Conservation (phyloP, 2,797 vertebrate genomes). For the Phataginus tetradactyla region DNA sequence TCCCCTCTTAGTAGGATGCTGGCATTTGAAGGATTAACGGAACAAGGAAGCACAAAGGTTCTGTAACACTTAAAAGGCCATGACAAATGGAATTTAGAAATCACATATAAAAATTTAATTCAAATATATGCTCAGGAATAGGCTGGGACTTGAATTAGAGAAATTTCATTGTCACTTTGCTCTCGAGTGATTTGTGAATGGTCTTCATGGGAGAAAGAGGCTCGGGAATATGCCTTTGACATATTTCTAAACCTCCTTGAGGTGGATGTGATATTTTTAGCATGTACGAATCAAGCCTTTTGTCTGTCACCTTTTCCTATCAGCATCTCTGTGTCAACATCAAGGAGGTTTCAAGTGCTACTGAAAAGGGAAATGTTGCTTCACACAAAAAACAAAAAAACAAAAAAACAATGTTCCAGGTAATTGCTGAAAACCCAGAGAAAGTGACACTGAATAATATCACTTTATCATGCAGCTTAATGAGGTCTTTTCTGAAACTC, state of each 20-base stretch:
- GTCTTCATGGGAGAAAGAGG: background rate
- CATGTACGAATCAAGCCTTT: conserved; percentile 56
- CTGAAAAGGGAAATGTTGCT: conserved; percentile 46
- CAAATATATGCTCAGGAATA: conserved; percentile 21
- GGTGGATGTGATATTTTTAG: conserved; percentile 13
- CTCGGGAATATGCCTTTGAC: background rate
- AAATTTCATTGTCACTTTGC: background rate
- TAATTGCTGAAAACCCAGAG: conserved; percentile 77
- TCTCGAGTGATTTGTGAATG: conserved; percentile 2
- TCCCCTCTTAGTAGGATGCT: background rate
- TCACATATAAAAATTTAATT: conserved; percentile 47
- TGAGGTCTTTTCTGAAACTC: conserved; percentile 72
- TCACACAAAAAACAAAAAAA: conserved; percentile 59
- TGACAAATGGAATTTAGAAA: conserved; percentile 60
- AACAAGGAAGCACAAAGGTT: conserved; percentile 57
- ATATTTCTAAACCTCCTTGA: conserved; percentile 41
- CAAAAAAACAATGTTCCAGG: conserved; percentile 17
- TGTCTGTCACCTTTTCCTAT: conserved; percentile 63
- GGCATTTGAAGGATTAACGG: conserved; percentile 63
- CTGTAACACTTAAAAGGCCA: conserved; percentile 55
- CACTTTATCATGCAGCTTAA: conserved; percentile 77
- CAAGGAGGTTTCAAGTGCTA: conserved; percentile 74
- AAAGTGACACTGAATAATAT: conserved; percentile 79
- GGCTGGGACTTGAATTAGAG: background rate
- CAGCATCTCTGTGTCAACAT: conserved; percentile 76